Base-by-base conservation (phyloP, 1,140 invertebrate species). In the Pristionchus pacificus region DNA sequence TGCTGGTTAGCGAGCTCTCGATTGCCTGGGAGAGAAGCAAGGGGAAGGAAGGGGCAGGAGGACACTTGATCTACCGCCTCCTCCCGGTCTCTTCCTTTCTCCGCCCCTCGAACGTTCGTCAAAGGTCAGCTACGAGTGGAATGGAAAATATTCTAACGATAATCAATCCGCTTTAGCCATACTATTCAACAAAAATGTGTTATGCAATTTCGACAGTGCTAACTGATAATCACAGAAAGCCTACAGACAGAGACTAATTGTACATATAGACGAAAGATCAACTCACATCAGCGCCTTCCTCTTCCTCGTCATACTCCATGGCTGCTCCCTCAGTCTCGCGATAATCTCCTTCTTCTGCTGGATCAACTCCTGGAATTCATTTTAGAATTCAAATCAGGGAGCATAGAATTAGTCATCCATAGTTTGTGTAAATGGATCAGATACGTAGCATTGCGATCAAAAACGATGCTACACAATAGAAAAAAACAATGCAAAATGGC, bases 291-390 rank as follows among this genome's bases (percentile, higher is more conserved):
- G 90, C 10, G 93, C 86, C 81, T 90, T 90, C 10, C 94, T 85
- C 84, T 95, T 95, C 76, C 91, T 89, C 70, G 89, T 85, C 86
- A 95, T 92, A 30, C 89, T 88, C 89, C 93, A 92, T 2, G 93
- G 92, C 80, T 95, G 92, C 73, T 91, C 88, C 79, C 91, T 91
- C 1, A 94, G 90, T 29, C 90, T 91, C 67, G 89, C 89, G 49
- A 96, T 86, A 0, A 96, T 91, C 84, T 96, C 92, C 84, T 95
- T 95, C 84, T 96, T 93, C 19, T 95, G 85, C 74, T 91, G 89
- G 62, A 97, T 90, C 77, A 93, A 93, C 83, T 94, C 91, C 80
- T 92, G 91, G 70, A 95, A 65, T 13, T 63, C 28, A 65, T 71
- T n/a, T n/a, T n/a, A n/a, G n/a, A n/a, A n/a, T n/a, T n/a, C n/a